Conservation (phyloP, 2,113 vertebrate genomes). For the Ctenodactylus gundi region DNA sequence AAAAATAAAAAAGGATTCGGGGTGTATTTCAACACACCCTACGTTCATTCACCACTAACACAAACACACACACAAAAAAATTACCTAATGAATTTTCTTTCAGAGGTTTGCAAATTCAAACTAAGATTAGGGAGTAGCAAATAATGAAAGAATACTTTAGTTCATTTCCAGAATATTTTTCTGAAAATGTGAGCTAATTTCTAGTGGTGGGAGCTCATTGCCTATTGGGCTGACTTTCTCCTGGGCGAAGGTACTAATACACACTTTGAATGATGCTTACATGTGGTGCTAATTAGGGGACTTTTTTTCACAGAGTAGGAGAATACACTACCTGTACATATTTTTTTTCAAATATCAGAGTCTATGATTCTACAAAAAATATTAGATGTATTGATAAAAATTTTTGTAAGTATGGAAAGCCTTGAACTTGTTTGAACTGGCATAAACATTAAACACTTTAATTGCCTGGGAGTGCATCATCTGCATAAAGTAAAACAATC, state of each 20-base stretch:
- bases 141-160: background rate
- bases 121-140: background rate
- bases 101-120: background rate
- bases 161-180: background rate
- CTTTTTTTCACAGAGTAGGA: background rate
- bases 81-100: background rate
- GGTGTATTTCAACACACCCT: background rate
- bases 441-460: background rate
- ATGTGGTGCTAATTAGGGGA: background rate
- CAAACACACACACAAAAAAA: background rate
- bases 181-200: background rate
- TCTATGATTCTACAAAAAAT: background rate
- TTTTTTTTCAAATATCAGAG: too few relatives aligned
- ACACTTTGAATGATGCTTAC: background rate
- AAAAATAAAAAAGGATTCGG: background rate
- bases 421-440: slow-evolving; percentile 1
- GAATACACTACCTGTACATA: background rate
- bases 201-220: background rate
- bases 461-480: background rate
- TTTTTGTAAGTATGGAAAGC: background rate
- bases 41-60: background rate
- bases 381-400: background rate
- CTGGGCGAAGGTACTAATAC: background rate
- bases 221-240: too few relatives aligned
- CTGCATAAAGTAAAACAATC: slow-evolving; percentile 37